Base-by-base conservation (phyloP, 2,797 vertebrate genomes). In the Pangasius mekongensis region DNA sequence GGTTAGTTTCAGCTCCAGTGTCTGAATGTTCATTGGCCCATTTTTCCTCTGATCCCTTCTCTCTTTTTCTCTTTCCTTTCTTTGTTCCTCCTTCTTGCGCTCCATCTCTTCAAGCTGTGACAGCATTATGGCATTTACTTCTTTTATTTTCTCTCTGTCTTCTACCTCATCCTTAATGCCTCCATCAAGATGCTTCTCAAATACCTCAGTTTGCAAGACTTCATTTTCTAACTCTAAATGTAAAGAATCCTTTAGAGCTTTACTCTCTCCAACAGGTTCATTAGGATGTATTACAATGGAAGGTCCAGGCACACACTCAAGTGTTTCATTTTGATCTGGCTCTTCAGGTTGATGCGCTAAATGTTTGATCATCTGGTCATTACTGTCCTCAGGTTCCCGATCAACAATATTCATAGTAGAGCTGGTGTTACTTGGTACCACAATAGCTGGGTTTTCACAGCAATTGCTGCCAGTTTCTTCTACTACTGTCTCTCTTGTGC, bases 1-100 rank as follows among this genome's bases (percentile, higher is more conserved):
- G 89, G 98, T 95, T 24, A 99, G 95, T 81, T 96, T 96, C 85
- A 99, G 94, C 90, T 99, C 98, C 89, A 99, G 92, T 54, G 96
- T 96, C 92, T 97, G 95, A 93, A 99, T 98, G 85, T 94, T 94
- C 92, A 99, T 91, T 81, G 96, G 92, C 56, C 77, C 87, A 30
- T 80, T 91, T 58, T 83, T 91, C 33, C 14, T 84, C 33, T 73
- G 88, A 33, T 22, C 47, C 43, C 69, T 76, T 93, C 88, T 85
- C 66, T 90, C 89, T 39, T 77, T 90, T 84, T 92, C 83, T 85
- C 69, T 20, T 84, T 91, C 36, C 58, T 89, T 89, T 93, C 69
- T 89, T 89, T 93, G 91, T 83, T 93, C 93, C 89, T 95, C 94
- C 86, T 94, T 92, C 66, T 81, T 92, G 60, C 22, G 87, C 82